Evolutionary conservation across 1,140 invertebrate genomes (phyloP).

Genomic region (Orussus abietinus): DNA sequence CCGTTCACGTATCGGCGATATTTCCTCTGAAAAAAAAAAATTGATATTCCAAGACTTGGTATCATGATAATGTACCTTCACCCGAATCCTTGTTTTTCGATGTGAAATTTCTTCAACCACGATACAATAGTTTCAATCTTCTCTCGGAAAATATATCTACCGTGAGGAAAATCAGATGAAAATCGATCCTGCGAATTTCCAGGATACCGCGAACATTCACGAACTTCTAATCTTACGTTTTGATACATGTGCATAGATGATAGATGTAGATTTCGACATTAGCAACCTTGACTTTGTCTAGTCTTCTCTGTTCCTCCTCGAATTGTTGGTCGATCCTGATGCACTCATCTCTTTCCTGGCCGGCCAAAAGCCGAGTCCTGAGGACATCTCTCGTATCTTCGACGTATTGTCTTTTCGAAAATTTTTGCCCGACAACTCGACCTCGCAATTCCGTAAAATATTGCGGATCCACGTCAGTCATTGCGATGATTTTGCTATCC

Average conservation of each 20-base stretch:
- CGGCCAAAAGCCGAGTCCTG: constrained; percentile 55
- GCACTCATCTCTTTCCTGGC: constrained; percentile 59
- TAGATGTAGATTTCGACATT: too few species aligned
- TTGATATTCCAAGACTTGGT: too few species aligned
- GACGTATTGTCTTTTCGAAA: constrained; percentile 55
- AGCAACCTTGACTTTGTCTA: constrained; percentile 55
- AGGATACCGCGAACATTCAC: too few species aligned
- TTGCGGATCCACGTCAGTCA: constrained; percentile 58
- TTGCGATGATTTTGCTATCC: constrained; percentile 22
- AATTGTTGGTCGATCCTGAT: constrained; percentile 60
- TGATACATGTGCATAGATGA: too few species aligned
- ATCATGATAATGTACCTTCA: too few species aligned
- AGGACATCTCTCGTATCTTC: constrained; percentile 56
- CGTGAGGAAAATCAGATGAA: too few species aligned
- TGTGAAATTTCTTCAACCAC: too few species aligned
- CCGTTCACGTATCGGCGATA: constrained; percentile 56
- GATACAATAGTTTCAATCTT: too few species aligned
- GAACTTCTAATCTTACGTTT: too few species aligned
- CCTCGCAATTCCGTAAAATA: constrained; percentile 60
- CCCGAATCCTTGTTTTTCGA: too few species aligned
- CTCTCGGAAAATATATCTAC: too few species aligned
- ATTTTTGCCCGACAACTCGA: constrained; percentile 52
- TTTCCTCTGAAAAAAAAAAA: constrained; percentile 15
- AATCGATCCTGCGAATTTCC: too few species aligned
- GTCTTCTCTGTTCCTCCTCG: constrained; percentile 54